phyloP scores from a whole-genome alignment of 2,888 invertebrate genomes.

The Athetis lepigone region DNA sequence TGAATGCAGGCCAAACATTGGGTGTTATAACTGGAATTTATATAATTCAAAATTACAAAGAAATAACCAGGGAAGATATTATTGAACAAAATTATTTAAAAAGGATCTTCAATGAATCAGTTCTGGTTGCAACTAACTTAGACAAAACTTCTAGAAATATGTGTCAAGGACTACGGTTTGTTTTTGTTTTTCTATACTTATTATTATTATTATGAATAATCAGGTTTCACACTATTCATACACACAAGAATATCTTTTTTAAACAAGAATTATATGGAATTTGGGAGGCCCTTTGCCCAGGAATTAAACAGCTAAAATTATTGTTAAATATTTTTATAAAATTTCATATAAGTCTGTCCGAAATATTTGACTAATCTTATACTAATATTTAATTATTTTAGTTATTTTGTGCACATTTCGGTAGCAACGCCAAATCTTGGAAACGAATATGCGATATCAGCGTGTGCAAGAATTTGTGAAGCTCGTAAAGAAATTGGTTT shows the following conservation, averaged over 20 bases:
- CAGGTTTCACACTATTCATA: not conserved
- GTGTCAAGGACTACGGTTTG: not conserved
- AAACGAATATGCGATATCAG: constrained; percentile 9
- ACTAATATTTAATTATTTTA: not conserved
- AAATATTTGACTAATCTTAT: not conserved
- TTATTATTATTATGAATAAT: too few species aligned
- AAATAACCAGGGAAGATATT: too few species aligned
- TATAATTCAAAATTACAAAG: constrained; percentile 14
- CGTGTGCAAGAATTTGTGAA: constrained; percentile 20
- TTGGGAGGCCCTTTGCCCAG: too few species aligned
- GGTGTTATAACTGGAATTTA: not conserved
- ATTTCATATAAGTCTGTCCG: too few species aligned
- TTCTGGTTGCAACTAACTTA: constrained; percentile 7
- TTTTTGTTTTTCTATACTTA: too few species aligned
- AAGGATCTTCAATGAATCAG: not conserved
- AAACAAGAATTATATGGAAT: too few species aligned
- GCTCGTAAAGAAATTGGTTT: constrained; percentile 5
- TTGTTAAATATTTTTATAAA: too few species aligned
- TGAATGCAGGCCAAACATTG: constrained; percentile 1
- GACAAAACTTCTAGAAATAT: constrained; percentile 4
- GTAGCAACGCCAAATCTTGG: not conserved
- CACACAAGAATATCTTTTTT: too few species aligned
- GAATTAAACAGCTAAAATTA: too few species aligned
- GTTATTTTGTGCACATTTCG: constrained; percentile 2
- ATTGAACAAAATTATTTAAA: not conserved